Percentiles rank a stretch among this genome's conserved stretches.
These are phyloP conservation scores for Onthophagus sagittarius DNA, from an alignment of 2,888 invertebrate species.

Conservation along the genomic window DNA sequence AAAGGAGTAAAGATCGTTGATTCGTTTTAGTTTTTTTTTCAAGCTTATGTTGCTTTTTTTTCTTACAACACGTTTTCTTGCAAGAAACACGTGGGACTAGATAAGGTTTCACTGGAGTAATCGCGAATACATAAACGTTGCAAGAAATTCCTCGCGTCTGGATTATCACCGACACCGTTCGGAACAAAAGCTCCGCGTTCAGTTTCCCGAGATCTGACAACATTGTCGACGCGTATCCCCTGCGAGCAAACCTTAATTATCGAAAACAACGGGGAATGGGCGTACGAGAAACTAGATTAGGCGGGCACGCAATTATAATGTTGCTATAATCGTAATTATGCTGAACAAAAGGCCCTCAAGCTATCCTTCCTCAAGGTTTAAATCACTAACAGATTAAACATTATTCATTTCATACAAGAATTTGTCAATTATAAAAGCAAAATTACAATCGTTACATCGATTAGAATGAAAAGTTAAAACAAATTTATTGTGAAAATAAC, in stretches of 20 bases:
- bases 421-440: neutral
- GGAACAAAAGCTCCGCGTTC: neutral
- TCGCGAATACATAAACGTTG: neutral
- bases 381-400: neutral
- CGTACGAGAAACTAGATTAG: neutral
- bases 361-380: neutral
- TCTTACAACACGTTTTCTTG: neutral
- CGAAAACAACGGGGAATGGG: neutral
- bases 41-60: neutral
- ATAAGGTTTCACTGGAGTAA: neutral
- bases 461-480: no score
- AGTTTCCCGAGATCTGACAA: conserved; percentile 10
- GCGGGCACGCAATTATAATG: neutral
- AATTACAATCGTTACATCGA: no score
- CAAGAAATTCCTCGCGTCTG: neutral
- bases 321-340: neutral
- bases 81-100: neutral
- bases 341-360: neutral
- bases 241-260: neutral
- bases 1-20: neutral
- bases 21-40: neutral
- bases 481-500: no score
- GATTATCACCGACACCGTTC: neutral
- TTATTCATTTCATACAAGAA: neutral
- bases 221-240: conserved; percentile 1